A percentile compares a stretch with the other conserved stretches of the same genome.
phyloP scores from a whole-genome alignment of 1,140 invertebrate species.

The Andrena cerasifolii region DNA sequence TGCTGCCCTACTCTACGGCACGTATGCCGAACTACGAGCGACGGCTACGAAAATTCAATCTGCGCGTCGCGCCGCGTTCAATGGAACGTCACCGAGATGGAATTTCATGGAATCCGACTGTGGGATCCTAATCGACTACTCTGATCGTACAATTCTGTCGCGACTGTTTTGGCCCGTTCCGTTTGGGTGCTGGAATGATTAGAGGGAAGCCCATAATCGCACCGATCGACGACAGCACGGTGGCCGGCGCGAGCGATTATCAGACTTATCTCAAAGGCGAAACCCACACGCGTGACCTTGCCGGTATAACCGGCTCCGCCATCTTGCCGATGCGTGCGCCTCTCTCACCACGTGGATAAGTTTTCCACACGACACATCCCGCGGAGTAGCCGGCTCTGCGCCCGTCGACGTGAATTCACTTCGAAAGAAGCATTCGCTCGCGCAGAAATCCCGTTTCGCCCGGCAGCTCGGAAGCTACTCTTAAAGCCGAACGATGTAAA shows the following conservation, averaged over 20 bases:
- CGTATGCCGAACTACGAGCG: neutral
- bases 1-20: neutral
- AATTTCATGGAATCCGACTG: neutral
- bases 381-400: neutral
- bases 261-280: slow-evolving; percentile 69
- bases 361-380: slow-evolving; percentile 51
- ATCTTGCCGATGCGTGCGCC: slow-evolving; percentile 69
- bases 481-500: neutral
- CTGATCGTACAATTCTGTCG: no score
- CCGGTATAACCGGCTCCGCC: slow-evolving; percentile 63
- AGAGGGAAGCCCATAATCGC: slow-evolving; percentile 31
- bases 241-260: slow-evolving; percentile 53
- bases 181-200: neutral
- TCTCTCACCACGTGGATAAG: slow-evolving; percentile 59
- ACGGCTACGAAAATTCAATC: neutral
- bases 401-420: neutral
- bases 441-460: neutral
- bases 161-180: no score
- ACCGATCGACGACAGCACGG: slow-evolving; percentile 47
- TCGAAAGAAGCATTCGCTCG: neutral
- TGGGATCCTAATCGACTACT: slow-evolving; percentile 5
- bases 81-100: neutral
- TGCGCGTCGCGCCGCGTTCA: neutral
- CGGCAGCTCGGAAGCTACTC: no score
- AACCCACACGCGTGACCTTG: slow-evolving; percentile 75